phyloP scores from a whole-genome alignment of 37 sponge, comb jelly and placozoan genomes.

The Agelas oroides region DNA sequence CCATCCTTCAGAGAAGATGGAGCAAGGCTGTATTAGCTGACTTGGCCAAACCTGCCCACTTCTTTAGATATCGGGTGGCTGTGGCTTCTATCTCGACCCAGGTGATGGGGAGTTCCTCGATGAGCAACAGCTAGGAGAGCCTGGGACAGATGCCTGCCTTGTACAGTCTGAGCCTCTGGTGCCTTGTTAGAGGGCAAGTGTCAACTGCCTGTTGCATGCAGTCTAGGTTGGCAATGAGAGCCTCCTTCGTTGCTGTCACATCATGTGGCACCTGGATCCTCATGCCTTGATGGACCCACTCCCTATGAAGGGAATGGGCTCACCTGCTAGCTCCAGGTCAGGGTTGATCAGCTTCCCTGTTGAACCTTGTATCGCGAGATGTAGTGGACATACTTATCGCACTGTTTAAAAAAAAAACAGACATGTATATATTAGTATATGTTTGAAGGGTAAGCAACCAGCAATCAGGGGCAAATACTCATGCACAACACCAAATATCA shows the following conservation, averaged over 20 bases:
- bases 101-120: too few species aligned
- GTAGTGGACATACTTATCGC: too few species aligned
- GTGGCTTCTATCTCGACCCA: not conserved
- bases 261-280: not conserved
- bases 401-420: too few species aligned
- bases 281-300: not conserved
- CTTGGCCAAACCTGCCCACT: not conserved
- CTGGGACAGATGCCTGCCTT: too few species aligned
- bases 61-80: not conserved
- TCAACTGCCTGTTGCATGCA: not conserved
- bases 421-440: too few species aligned
- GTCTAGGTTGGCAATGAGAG: too few species aligned
- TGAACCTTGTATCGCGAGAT: too few species aligned
- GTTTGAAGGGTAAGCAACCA: too few species aligned
- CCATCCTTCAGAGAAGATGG: not conserved
- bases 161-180: not conserved
- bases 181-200: not conserved
- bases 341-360: conserved; percentile 6
- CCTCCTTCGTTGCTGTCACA: too few species aligned
- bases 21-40: conserved; percentile 1
- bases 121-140: too few species aligned
- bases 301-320: conserved; percentile 16
- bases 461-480: too few species aligned
- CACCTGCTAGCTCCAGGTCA: conserved; percentile 11
- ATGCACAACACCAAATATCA: too few species aligned